Base-by-base conservation (phyloP, 2,888 invertebrate species). In the Chrysolina oricalcia region DNA sequence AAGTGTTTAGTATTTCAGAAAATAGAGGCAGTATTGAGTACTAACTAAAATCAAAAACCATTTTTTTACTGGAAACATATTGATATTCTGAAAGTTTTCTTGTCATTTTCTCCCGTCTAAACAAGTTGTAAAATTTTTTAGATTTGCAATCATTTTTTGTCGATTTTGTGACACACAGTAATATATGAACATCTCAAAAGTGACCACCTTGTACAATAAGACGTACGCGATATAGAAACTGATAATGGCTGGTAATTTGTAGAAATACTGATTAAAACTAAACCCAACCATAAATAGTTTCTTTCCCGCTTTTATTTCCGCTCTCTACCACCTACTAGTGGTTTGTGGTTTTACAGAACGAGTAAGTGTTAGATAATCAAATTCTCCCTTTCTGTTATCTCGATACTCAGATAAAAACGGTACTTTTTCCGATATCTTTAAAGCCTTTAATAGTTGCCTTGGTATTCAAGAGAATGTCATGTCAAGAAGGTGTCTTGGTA, bases 291-390 rank as follows among this genome's bases (percentile, higher is more conserved):
- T 59, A 59, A 59, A 27, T 23, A 21, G n/a, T n/a, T 59, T 50
- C 19, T 35, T 35, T 59, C 35, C 59, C n/a, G 59, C 35, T n/a
- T 27, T 27, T 59, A 35, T n/a, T 27, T 59, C 59, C 27, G 35
- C 23, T n/a, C 35, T 59, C 59, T 27, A 59, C 59, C 59, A 59
- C 59, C 59, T 59, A 59, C 59, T 59, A 35, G 59, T 27, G 59
- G 59, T 59, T 59, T 59, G 59, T 59, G 59, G 59, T 59, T 59
- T 59, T 15, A 1, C 2, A 13, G 43, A 17, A 64, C 15, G n/a
- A 41, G 64, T 43, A 43, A 5, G 17, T 35, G 40, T 41, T 65
- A 19, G 21, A 65, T 23, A 23, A 46, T 66, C 15, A 10, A 11
- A 50, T 21, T n/a, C 23, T 17, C 2, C 9, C 11, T 41, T 43